A percentile compares a stretch with the other conserved stretches of the same genome.
These are phyloP conservation scores for Heliconius nattereri DNA, from an alignment of 1,140 invertebrate species.

Conservation along the genomic window DNA sequence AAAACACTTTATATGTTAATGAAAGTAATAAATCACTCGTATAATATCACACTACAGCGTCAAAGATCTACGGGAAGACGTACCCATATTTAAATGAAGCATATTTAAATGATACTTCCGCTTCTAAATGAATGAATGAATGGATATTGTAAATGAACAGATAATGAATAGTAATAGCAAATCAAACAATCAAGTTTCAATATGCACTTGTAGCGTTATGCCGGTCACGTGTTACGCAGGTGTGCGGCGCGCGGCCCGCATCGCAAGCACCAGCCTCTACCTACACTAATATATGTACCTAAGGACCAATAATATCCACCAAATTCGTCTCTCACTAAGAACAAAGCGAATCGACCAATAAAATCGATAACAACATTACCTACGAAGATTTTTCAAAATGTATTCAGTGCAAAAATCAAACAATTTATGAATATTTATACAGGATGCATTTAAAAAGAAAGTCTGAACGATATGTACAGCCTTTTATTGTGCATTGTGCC, in stretches of 20 bases:
- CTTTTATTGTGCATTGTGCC: slow-evolving; percentile 17
- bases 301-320: neutral
- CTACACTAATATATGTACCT: neutral
- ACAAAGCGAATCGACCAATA: neutral
- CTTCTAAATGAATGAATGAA: neutral
- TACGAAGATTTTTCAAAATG: neutral
- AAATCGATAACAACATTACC: neutral
- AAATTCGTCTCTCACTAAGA: neutral
- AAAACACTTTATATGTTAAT: neutral
- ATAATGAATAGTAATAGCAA: slow-evolving; percentile 15
- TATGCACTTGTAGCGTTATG: slow-evolving; percentile 37
- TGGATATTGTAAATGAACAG: neutral
- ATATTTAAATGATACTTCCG: neutral
- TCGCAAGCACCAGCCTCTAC: slow-evolving; percentile 32
- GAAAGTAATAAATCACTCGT: neutral
- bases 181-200: slow-evolving; percentile 29
- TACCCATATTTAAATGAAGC: neutral
- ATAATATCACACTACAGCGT: neutral
- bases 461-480: neutral
- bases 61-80: neutral
- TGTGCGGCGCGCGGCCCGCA: slow-evolving; percentile 65
- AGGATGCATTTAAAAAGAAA: slow-evolving; percentile 4
- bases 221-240: slow-evolving; percentile 61
- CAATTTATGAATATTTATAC: slow-evolving; percentile 19
- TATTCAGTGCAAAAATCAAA: neutral